Evolutionary conservation across 2,888 invertebrate species (phyloP).

Genomic region (Stegana nigrithorax): DNA sequence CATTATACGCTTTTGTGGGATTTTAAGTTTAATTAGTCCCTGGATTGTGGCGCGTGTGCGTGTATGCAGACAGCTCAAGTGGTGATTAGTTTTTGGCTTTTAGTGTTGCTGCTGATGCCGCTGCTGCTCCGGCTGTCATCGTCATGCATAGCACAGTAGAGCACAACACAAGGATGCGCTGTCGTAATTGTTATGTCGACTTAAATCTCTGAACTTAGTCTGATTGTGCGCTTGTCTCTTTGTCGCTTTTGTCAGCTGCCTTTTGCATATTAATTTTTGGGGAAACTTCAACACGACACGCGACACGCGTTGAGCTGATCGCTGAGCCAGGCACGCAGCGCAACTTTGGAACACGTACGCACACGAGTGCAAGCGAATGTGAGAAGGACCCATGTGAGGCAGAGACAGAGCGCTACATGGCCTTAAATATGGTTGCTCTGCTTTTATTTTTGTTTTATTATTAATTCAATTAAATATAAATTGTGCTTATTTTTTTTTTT

Average conservation of each 20-base stretch:
- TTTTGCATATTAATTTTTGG: not conserved
- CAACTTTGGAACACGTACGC: too few relatives aligned
- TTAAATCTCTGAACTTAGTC: not conserved
- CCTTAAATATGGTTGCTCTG: too few relatives aligned
- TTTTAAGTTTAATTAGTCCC: constrained; percentile 50
- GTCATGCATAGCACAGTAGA: not conserved
- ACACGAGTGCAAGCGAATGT: not conserved
- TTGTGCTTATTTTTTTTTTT: too few relatives aligned
- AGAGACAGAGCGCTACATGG: too few relatives aligned
- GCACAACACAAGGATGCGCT: constrained; percentile 28
- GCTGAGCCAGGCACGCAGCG: too few relatives aligned
- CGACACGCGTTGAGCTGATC: not conserved
- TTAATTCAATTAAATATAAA: too few relatives aligned
- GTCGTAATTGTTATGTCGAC: constrained; percentile 43
- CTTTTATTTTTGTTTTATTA: too few relatives aligned
- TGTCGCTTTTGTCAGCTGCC: not conserved
- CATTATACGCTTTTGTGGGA: constrained; percentile 35
- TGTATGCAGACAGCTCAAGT: too few relatives aligned
- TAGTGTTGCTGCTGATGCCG: too few relatives aligned
- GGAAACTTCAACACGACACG: not conserved
- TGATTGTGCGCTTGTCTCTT: not conserved
- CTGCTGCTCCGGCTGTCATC: too few relatives aligned
- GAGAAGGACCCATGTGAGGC: too few relatives aligned
- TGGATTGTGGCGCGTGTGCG: constrained; percentile 7
- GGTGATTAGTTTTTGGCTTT: constrained; percentile 9